Base-by-base conservation (phyloP, 1,140 invertebrate species). In the Arion vulgaris region DNA sequence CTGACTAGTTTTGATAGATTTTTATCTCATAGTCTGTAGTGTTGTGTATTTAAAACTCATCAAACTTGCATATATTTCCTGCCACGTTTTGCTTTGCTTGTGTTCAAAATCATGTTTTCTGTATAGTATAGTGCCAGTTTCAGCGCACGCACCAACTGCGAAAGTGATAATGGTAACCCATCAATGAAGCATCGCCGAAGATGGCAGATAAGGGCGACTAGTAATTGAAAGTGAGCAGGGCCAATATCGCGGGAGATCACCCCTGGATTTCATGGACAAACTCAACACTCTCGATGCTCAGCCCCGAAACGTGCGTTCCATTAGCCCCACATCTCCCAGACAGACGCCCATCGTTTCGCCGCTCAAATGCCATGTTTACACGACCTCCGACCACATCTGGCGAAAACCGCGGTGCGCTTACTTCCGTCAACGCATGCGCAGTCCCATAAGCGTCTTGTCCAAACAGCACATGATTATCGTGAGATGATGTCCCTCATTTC, bases 351-450 rank as follows among this genome's bases (percentile, higher is more conserved):
- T 34, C 45, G 45, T 17, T 49, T n/a, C 26, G 39, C 73, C 73
- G 73, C 45, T 75, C 73, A 75, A 75, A 75, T 75, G 73, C 73
- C 73, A 75, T 75, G 73, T 75, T 75, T 75, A 75, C 73, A 19
- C 73, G 19, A n/a, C 73, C 45, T 28, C 15, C 73, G 36, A 26
- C 38, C 73, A 17, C 73, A 75, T 75, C 73, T 75, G 73, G 41
- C 73, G 45, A 49, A 75, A 75, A 75, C 73, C 73, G 45, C 73
- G 73, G 73, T n/a, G 73, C 38, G 73, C 41, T 75, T 51, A 75
- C 73, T 75, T 75, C 73, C 73, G 73, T 75, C 73, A 51, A 75
- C 73, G 39, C 73, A 51, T 75, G 73, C 73, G 39, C 73, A 49
- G 73, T 75, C 73, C 73, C 73, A 53, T 75, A 75, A 75, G 73